Percentiles rank a stretch among this genome's conserved stretches.
Conservation (phyloP, 2,797 vertebrate genomes). For the Poeciliopsis presidionis region DNA sequence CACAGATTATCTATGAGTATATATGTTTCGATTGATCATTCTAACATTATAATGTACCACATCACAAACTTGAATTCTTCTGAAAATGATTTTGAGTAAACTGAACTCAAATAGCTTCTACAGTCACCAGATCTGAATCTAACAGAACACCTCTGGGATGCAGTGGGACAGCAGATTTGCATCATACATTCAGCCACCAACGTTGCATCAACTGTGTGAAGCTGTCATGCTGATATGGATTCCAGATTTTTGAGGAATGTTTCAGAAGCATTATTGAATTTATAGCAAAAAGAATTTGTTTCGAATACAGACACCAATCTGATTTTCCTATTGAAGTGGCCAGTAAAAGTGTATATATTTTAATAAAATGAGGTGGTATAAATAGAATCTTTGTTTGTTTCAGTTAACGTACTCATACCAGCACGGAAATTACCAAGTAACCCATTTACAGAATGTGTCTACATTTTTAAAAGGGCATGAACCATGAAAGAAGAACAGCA, state of each 20-base stretch:
- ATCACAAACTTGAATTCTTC: neutral
- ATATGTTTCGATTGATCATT: neutral
- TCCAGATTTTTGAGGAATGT: neutral
- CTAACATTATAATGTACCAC: neutral
- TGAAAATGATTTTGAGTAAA: neutral
- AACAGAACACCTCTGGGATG: neutral
- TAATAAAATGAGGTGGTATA: neutral
- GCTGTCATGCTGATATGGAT: neutral
- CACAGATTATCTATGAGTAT: neutral
- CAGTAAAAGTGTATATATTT: neutral
- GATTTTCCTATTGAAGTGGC: neutral
- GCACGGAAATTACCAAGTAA: neutral
- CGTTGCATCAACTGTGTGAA: neutral
- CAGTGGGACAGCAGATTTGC: neutral
- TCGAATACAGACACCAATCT: neutral
- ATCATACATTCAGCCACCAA: neutral
- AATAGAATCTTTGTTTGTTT: neutral
- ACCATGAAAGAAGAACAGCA: neutral
- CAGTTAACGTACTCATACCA: neutral
- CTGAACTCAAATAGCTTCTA: neutral
- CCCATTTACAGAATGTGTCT: neutral
- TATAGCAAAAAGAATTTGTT: neutral
- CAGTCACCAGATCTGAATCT: neutral
- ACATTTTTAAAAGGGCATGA: neutral
- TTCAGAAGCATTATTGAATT: neutral